Base-by-base conservation (phyloP, 2,113 vertebrate species). In the Pachypanchax playfairii region DNA sequence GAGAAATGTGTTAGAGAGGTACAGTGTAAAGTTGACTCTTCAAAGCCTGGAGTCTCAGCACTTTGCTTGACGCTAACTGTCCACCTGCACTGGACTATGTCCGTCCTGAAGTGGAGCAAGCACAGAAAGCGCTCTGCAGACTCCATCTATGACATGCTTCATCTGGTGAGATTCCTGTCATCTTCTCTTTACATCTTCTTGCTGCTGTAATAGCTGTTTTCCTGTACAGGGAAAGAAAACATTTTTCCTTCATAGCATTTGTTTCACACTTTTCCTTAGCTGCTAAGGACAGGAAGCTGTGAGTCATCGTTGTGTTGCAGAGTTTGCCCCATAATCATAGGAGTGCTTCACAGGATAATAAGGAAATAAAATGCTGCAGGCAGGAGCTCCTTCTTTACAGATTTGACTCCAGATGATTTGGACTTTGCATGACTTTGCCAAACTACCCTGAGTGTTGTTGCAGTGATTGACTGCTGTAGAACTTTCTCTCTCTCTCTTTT, bases 141-240 rank as follows among this genome's bases (percentile, higher is more conserved):
- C 69, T 94, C 94, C 24, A 62, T 95, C 46, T 91, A 91, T 82
- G 93, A 91, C 57, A 85, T 94, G 75, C 93, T 95, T 65, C 92
- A 94, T 80, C 87, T 94, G 95, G 95, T 97, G 92, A 96, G 94
- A 89, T 26, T 58, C 15, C 58, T 67, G 46, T 20, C n/a, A 36
- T 75, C 33, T 39, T 13, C 64, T 44, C 20, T 60, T 26, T 48
- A 62, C 56, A 39, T 59, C 51, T 8, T 26, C 3, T 38, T 58
- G 31, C 55, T 49, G 21, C 21, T 71, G 57, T 35, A 28, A 46
- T 58, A 21, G 28, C 46, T 39, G 58, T 55, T 49, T 38, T 64
- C 35, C 29, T 41, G 26, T 63, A 49, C 20, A 25, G 22, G 49
- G 60, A 13, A 26, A 29, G 63, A 48, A n/a, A 73, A 70, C 29